Conservation (phyloP, 2,113 vertebrate species). For the Cryptotis parvus region DNA sequence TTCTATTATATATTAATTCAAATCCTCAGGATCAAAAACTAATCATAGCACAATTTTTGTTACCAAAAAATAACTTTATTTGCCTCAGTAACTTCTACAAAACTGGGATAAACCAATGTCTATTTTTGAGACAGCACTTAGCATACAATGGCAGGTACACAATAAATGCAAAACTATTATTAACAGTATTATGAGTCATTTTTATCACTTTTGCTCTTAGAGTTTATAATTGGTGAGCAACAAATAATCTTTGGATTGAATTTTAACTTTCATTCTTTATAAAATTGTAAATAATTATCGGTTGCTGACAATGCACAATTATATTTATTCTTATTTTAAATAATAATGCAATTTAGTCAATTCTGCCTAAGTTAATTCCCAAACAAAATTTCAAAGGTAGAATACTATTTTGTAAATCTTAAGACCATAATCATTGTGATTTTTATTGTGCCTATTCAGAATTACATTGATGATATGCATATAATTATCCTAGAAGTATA, state of each 20-base stretch:
- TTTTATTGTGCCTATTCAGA: neutral
- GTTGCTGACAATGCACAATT: conserved; percentile 11
- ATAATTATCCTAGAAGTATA: neutral
- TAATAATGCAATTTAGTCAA: conserved; percentile 19
- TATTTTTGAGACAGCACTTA: neutral
- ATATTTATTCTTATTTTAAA: conserved; percentile 16
- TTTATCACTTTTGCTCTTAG: neutral
- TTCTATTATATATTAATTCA: neutral
- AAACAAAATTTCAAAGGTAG: conserved; percentile 12
- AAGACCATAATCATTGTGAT: neutral
- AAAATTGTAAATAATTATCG: conserved; percentile 28
- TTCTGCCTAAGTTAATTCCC: neutral
- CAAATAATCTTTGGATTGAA: neutral
- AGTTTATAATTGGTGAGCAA: conserved; percentile 17
- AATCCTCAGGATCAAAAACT: neutral
- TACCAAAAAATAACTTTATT: neutral
- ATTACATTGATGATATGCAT: neutral
- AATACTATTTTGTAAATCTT: neutral
- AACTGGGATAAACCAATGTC: neutral
- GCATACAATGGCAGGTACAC: neutral
- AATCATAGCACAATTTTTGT: too few species aligned
- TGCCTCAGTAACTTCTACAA: neutral
- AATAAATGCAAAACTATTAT: neutral
- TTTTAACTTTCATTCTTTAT: neutral
- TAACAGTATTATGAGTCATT: neutral